Base-by-base conservation (phyloP, 2,888 invertebrate species). In the Cinara cedri region DNA sequence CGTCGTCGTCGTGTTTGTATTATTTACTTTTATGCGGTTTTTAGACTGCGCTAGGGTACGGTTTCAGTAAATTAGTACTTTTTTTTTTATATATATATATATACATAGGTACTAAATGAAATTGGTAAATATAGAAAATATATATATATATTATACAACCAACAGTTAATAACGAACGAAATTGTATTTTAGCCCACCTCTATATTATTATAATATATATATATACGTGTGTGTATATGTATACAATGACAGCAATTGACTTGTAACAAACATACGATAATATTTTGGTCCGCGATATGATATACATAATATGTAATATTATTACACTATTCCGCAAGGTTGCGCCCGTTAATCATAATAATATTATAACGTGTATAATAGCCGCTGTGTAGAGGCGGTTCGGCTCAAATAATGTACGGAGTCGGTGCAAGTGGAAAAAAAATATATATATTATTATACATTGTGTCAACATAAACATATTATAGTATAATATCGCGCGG, bases 311-410 rank as follows among this genome's bases (percentile, higher is more conserved):
- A 34, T 1, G 16, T 16, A 60, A 26, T 34, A 26, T n/a, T n/a
- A n/a, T n/a, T n/a, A n/a, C n/a, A n/a, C n/a, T n/a, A n/a, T 68
- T 26, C n/a, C 1, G 34, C 51, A 51, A 68, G 68, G 68, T 24
- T 68, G 34, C 46, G n/a, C n/a, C 26, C 34, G 19, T 51, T 51
- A 34, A 51, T 34, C 34, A 70, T 54, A 42, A 54, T 46, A 46
- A 11, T 3, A 70, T 57, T 57, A 72, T 72, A 34, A 34, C 34
- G 34, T 6, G 24, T 72, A 44, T 24, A n/a, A n/a, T n/a, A n/a
- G n/a, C n/a, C n/a, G n/a, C n/a, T n/a, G n/a, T n/a, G n/a, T n/a
- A n/a, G n/a, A n/a, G n/a, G n/a, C n/a, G n/a, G n/a, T n/a, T n/a
- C n/a, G n/a, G n/a, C n/a, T n/a, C n/a, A n/a, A n/a, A n/a, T n/a